phyloP scores from a whole-genome alignment of 2,113 vertebrate genomes.

The Neopipo cinnamomea region DNA sequence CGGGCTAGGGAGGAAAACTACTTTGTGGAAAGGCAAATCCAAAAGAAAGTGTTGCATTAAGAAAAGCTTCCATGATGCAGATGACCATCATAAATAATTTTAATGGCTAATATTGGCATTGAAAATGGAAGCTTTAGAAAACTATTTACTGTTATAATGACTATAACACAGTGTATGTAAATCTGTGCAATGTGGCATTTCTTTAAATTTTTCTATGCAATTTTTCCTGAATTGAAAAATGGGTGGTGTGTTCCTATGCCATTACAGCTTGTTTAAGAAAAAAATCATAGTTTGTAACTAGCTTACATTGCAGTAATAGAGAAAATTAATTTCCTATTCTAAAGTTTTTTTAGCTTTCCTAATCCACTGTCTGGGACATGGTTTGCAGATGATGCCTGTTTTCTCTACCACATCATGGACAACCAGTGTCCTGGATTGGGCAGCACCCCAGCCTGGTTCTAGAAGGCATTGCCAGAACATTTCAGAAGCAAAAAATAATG shows the following conservation, averaged over 20 bases:
- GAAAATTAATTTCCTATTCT: not conserved
- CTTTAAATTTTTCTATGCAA: not conserved
- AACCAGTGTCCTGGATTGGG: not conserved
- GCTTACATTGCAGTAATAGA: not conserved
- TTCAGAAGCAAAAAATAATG: not conserved
- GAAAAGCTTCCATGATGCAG: not conserved
- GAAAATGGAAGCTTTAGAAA: not conserved
- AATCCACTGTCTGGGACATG: not conserved
- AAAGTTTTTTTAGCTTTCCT: not conserved
- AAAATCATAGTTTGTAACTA: not conserved
- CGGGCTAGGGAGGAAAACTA: not conserved
- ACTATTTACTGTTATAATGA: not conserved
- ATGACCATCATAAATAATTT: not conserved
- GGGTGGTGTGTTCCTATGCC: not conserved
- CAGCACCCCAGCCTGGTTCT: not conserved
- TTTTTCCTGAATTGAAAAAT: not conserved
- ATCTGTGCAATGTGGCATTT: not conserved
- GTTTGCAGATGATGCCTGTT: not conserved
- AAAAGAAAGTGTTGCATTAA: not conserved
- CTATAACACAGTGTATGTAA: not conserved
- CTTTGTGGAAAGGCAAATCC: not conserved
- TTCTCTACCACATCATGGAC: not conserved
- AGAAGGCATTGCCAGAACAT: not conserved
- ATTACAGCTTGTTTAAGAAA: not conserved
- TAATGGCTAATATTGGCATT: not conserved